These are phyloP conservation scores for Carlito syrichta DNA, from an alignment of 2,113 vertebrate species.

Conservation along the genomic window DNA sequence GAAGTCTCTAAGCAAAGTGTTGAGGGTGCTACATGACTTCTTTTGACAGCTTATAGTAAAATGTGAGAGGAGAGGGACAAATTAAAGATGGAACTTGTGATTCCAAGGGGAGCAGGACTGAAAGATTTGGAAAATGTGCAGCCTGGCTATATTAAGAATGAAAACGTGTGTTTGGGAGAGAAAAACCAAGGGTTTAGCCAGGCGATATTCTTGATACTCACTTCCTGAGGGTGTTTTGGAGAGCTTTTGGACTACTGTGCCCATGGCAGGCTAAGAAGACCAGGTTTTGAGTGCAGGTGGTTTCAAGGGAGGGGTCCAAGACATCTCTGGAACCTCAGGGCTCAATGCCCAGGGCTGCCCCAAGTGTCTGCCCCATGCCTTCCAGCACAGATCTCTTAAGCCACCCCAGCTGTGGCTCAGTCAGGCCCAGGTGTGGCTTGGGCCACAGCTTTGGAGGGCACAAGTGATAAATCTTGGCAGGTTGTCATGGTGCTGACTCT, in stretches of 20 bases:
- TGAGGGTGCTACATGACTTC: not conserved
- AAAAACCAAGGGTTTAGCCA: not conserved
- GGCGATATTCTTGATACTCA: not conserved
- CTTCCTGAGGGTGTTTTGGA: too few species aligned
- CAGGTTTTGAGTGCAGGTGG: not conserved
- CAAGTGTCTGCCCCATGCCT: not conserved
- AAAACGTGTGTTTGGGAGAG: not conserved
- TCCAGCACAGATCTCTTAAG: too few species aligned
- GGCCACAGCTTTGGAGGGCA: not conserved
- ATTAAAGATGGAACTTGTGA: not conserved
- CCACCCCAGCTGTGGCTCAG: not conserved
- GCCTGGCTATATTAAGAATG: too few species aligned
- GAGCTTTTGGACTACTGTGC: fast-evolving
- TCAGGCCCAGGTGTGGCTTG: not conserved
- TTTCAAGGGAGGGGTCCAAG: not conserved
- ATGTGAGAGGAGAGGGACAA: not conserved
- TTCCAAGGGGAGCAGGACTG: not conserved
- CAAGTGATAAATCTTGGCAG: not conserved
- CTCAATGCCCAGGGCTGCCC: not conserved
- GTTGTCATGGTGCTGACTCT: not conserved
- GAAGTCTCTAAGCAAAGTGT: not conserved
- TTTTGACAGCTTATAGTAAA: too few species aligned
- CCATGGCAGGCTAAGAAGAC: too few species aligned
- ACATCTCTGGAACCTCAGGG: not conserved
- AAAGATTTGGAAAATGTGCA: not conserved